phyloP scores from a whole-genome alignment of 2,888 invertebrate species.

The Drosophila kuntzei region DNA sequence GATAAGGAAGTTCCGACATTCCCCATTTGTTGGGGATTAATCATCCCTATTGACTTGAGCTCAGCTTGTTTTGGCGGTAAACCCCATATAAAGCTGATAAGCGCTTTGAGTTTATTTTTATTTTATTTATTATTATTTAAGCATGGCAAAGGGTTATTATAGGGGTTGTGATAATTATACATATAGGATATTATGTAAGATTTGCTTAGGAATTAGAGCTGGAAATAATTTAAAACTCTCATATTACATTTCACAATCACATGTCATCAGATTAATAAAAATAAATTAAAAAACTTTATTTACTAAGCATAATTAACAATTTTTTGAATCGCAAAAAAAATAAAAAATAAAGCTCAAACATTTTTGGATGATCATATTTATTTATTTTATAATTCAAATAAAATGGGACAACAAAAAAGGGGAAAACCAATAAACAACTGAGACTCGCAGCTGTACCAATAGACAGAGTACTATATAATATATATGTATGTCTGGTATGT shows the following conservation, averaged over 20 bases:
- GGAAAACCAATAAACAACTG: not conserved
- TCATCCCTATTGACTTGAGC: slow-evolving; percentile 3
- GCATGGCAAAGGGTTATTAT: not conserved
- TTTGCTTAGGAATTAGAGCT: not conserved
- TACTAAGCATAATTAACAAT: no score
- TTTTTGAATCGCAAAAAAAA: no score
- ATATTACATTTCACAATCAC: no score
- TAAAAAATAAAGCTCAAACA: not conserved
- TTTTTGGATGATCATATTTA: not conserved
- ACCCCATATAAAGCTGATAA: not conserved
- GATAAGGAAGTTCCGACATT: not conserved
- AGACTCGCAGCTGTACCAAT: slow-evolving; percentile 10
- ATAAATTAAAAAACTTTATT: no score
- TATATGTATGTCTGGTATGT: not conserved
- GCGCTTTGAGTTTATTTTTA: not conserved
- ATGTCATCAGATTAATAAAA: no score
- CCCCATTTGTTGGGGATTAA: not conserved
- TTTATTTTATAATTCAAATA: not conserved
- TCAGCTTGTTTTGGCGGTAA: not conserved
- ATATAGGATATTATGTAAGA: no score
- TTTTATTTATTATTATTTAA: not conserved
- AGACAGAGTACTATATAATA: not conserved
- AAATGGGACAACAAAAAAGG: not conserved
- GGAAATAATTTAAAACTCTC: not conserved
- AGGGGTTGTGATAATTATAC: not conserved